Conservation (phyloP, 2,797 vertebrate species). For the Buceros bicornis region DNA sequence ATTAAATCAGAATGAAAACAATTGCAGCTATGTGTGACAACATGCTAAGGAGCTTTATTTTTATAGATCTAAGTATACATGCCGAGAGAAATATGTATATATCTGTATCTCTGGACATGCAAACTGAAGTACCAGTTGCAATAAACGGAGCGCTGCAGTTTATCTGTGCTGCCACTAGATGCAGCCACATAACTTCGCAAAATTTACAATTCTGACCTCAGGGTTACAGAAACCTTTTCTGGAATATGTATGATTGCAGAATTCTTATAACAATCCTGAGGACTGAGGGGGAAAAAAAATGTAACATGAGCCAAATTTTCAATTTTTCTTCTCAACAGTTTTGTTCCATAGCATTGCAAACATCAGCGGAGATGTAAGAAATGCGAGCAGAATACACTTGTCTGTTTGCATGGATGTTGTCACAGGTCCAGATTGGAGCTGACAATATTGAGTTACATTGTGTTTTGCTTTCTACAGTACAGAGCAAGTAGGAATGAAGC, state of each 20-base stretch:
- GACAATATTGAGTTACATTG: slow-evolving; percentile 20
- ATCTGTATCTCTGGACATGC: background rate
- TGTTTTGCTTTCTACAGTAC: slow-evolving; percentile 11
- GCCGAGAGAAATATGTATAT: background rate
- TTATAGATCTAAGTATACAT: background rate
- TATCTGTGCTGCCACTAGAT: slow-evolving; percentile 56
- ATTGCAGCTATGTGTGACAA: background rate
- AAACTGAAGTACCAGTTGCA: background rate
- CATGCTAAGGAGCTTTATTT: background rate
- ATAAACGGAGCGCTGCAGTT: background rate
- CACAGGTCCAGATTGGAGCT: slow-evolving; percentile 43
- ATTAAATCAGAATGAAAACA: background rate
- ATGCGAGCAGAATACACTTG: slow-evolving; percentile 4
- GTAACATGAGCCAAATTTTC: background rate
- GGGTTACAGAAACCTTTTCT: background rate
- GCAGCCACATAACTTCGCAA: slow-evolving; percentile 62
- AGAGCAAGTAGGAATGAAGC: background rate
- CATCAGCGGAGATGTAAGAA: background rate
- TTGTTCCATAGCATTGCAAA: background rate
- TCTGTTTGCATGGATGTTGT: slow-evolving; percentile 28
- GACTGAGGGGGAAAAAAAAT: background rate
- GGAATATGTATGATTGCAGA: background rate
- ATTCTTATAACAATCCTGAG: background rate
- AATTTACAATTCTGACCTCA: background rate
- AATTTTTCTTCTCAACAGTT: background rate